phyloP scores from a whole-genome alignment of 2,113 vertebrate genomes.

The Spea multiplicata region DNA sequence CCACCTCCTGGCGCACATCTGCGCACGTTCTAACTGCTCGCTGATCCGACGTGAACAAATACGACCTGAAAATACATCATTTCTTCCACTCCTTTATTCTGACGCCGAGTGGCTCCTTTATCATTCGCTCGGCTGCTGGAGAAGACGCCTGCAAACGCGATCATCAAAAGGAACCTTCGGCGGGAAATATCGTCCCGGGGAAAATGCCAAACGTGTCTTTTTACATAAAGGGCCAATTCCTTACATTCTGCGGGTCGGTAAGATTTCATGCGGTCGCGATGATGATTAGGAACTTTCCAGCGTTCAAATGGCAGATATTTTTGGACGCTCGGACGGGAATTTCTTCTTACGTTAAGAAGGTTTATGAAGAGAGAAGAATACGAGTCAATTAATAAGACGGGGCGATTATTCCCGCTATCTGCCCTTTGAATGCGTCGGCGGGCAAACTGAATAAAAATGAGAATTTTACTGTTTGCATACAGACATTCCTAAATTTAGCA shows the following conservation, averaged over 20 bases:
- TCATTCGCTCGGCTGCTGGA: conserved; percentile 59
- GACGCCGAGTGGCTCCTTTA: conserved; percentile 56
- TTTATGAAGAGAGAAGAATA: background rate
- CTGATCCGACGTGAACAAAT: conserved; percentile 20
- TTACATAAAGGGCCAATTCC: conserved; percentile 58
- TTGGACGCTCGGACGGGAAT: background rate
- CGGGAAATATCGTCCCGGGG: conserved; percentile 60
- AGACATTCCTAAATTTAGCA: no score
- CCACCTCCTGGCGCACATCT: background rate
- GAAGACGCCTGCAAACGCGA: conserved; percentile 57
- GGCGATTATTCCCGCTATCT: background rate
- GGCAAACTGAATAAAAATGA: background rate
- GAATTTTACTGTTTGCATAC: no score
- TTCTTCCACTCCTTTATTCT: conserved; percentile 15
- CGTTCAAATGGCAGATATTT: background rate
- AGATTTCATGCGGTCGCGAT: background rate
- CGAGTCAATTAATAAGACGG: background rate
- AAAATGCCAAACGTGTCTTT: conserved; percentile 68
- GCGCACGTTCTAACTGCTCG: conserved; percentile 11
- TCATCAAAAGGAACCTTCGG: conserved; percentile 60
- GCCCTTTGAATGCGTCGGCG: background rate
- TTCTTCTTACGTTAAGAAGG: background rate
- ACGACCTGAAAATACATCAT: background rate
- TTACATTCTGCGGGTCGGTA: background rate
- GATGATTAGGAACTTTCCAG: background rate